Conservation (phyloP, 2,888 invertebrate genomes). For the Brassicogethes aeneus region DNA sequence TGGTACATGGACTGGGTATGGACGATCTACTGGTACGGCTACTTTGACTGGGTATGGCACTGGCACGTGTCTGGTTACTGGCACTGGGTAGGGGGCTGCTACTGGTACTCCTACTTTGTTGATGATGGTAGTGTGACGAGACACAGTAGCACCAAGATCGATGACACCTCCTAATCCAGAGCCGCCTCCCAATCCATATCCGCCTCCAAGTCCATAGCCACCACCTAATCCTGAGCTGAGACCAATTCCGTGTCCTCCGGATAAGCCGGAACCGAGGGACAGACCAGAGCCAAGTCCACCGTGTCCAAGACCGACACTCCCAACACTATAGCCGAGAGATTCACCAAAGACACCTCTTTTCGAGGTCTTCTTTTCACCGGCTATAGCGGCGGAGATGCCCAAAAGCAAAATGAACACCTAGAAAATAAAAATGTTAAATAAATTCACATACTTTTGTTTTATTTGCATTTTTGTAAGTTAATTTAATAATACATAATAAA, state of each 20-base stretch:
- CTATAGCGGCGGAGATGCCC: conserved; percentile 37
- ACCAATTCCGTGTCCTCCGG: conserved; percentile 4
- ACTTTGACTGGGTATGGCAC: conserved; percentile 40
- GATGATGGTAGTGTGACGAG: conserved; percentile 38
- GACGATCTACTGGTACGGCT: conserved; percentile 43
- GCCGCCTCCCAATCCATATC: conserved; percentile 6
- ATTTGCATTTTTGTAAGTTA: too few relatives aligned
- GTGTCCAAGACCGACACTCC: conserved; percentile 28
- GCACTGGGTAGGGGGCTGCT: conserved; percentile 46
- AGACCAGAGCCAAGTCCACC: conserved; percentile 10
- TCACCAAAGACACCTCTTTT: conserved; percentile 43
- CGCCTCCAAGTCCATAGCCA: conserved; percentile 14
- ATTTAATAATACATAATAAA: too few relatives aligned
- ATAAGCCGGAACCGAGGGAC: neutral
- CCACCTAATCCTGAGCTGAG: conserved; percentile 15
- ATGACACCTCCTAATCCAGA: conserved; percentile 13
- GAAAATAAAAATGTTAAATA: conserved; percentile 11
- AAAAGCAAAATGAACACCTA: conserved; percentile 42
- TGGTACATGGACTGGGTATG: conserved; percentile 41
- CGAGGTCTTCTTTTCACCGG: conserved; percentile 37
- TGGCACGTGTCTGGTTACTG: conserved; percentile 44
- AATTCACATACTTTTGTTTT: neutral
- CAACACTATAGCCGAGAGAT: conserved; percentile 30
- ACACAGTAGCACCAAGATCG: conserved; percentile 28
- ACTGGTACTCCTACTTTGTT: conserved; percentile 44